phyloP scores from a whole-genome alignment of 2,888 invertebrate genomes.

The Bugulina stolonifera region DNA sequence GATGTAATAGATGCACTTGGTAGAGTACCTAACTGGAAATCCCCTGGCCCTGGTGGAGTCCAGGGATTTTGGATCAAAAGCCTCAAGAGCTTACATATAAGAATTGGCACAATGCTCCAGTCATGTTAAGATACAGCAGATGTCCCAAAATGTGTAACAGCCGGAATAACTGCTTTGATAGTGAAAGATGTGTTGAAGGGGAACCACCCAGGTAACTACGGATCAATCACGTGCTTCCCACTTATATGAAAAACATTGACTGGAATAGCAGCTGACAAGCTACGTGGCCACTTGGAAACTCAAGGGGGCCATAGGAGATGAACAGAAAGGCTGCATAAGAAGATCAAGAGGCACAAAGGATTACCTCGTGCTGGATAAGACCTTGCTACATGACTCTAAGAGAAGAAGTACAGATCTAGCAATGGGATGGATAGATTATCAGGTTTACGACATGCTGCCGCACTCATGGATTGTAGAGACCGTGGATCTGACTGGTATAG shows the following conservation, averaged over 20 bases:
- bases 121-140: neutral
- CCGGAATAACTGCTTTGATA: neutral
- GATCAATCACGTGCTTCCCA: neutral
- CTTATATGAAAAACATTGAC: neutral
- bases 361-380: neutral
- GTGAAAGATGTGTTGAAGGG: neutral
- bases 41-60: neutral
- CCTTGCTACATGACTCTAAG: neutral
- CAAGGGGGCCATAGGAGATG: neutral
- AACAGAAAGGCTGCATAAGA: neutral
- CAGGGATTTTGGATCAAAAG: neutral
- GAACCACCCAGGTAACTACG: neutral
- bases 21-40: neutral
- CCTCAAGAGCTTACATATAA: neutral
- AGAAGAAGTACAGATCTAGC: neutral
- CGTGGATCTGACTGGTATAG: neutral
- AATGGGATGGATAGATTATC: conserved; percentile 5
- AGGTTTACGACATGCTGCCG: neutral
- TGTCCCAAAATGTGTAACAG: neutral
- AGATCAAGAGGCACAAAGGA: neutral
- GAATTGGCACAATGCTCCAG: neutral
- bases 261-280: neutral
- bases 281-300: neutral
- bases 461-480: neutral
- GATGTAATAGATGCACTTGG: neutral